Evolutionary conservation across 2,113 vertebrate genomes (phyloP).

Genomic region (Pachycephala philippinensis): DNA sequence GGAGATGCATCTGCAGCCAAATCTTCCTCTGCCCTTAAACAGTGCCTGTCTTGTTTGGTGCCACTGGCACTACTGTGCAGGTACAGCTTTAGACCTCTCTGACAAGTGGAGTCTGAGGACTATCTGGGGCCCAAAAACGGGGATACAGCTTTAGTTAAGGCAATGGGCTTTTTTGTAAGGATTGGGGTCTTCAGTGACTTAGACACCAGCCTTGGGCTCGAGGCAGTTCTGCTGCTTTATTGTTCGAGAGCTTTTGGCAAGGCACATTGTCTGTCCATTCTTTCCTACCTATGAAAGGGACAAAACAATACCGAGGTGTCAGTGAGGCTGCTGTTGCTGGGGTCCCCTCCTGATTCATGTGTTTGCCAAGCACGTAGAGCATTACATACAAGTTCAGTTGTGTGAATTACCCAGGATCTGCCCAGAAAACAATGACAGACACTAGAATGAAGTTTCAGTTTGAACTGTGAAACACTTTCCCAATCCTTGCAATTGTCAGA

Average conservation of each 20-base stretch:
- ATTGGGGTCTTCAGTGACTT: background rate
- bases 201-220: rapidly evolving
- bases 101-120: background rate
- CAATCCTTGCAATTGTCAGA: background rate
- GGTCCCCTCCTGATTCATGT: background rate
- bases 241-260: background rate
- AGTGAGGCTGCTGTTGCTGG: background rate
- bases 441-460: background rate
- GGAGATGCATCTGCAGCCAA: background rate
- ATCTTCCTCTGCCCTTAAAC: background rate
- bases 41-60: rapidly evolving
- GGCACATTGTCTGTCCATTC: rapidly evolving
- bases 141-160: background rate
- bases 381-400: background rate
- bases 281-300: background rate
- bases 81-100: background rate
- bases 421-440: background rate
- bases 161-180: background rate
- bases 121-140: background rate
- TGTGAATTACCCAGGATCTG: background rate
- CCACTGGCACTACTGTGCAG: background rate
- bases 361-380: background rate
- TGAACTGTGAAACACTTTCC: background rate
- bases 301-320: rapidly evolving
- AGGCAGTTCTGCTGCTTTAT: background rate